Evolutionary conservation across 2,113 vertebrate genomes (phyloP), one percentile per base, ranked within the genome.

Genomic region (Pseudopipra pipra): DNA sequence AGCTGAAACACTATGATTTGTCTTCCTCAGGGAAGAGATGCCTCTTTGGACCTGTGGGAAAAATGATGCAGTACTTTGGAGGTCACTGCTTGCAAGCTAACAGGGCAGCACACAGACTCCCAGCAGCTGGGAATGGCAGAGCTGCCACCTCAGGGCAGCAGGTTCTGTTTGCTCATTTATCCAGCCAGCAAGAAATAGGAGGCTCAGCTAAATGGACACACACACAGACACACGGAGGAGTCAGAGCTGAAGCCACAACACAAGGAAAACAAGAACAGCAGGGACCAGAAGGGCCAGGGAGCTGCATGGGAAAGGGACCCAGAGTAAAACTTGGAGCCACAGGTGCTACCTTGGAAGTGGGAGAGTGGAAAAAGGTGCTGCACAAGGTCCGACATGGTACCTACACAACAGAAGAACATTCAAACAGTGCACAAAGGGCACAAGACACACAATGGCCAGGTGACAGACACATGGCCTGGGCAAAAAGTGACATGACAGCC

Each of bases 311-410:
- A 87, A 73, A 68, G 62, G 85, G 47, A 75, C 73, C 61, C 10
- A 12, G 65, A 86, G 65, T 76, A 91, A 78, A 41, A 76, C 33
- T 87, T 62, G 93, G 87, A 92, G 89, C 89, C 74, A 89, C 43
- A 46, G 86, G 96, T 81, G 94, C 98, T 98, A 98, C 98, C 98
- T 98, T 98, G 98, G 93, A 98, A 98, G 94, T 98, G 98, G 94
- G 98, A 98, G 91, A 98, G 98, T 96, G 98, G 98, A 96, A 98
- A 98, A 97, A 98, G 98, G 92, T 98, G 98, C 95, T 98, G 98
- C 97, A 98, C 98, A 93, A 98, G 98, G 96, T 98, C 98, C 97
- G 87, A 97, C 98, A 98, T 98, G 97, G 98, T 98, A 98, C 98
- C 98, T 98, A 98, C 94, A 79, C 65, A 97, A 98, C 93, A 97